Percentiles rank a stretch among this genome's conserved stretches.
phyloP scores from a whole-genome alignment of 2,888 invertebrate genomes.

The Agrotis segetum region DNA sequence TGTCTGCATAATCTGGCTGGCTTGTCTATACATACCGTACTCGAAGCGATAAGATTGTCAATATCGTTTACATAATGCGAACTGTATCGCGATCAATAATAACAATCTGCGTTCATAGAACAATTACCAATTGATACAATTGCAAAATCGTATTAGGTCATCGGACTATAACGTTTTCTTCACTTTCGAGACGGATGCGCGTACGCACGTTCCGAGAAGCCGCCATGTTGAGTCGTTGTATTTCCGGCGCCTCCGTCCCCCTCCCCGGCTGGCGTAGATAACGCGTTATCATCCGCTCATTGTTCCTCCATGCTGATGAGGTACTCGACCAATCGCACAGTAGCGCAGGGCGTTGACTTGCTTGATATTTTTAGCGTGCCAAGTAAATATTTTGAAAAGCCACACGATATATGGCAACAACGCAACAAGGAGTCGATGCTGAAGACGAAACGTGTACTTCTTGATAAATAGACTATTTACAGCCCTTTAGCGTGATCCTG shows the following conservation, averaged over 20 bases:
- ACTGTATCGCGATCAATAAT: constrained; percentile 35
- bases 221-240: constrained; percentile 77
- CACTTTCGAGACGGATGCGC: constrained; percentile 72
- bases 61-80: constrained; percentile 53
- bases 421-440: constrained; percentile 22
- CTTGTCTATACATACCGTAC: constrained; percentile 43
- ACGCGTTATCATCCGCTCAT: constrained; percentile 89
- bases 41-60: constrained; percentile 58
- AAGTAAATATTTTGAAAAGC: constrained; percentile 67
- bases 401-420: constrained; percentile 31
- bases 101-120: constrained; percentile 32
- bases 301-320: constrained; percentile 86
- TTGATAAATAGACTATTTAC: constrained; percentile 18
- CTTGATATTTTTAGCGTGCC: constrained; percentile 75
- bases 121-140: constrained; percentile 35
- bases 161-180: constrained; percentile 67
- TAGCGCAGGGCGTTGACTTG: constrained; percentile 83
- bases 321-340: constrained; percentile 78
- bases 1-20: constrained; percentile 47
- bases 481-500: neutral
- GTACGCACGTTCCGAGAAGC: constrained; percentile 79
- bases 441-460: constrained; percentile 28
- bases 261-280: constrained; percentile 79
- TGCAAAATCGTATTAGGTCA: constrained; percentile 55
- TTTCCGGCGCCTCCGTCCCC: constrained; percentile 82